Evolutionary conservation across 2,113 vertebrate genomes (phyloP).

Genomic region (Odobenus rosmarus): DNA sequence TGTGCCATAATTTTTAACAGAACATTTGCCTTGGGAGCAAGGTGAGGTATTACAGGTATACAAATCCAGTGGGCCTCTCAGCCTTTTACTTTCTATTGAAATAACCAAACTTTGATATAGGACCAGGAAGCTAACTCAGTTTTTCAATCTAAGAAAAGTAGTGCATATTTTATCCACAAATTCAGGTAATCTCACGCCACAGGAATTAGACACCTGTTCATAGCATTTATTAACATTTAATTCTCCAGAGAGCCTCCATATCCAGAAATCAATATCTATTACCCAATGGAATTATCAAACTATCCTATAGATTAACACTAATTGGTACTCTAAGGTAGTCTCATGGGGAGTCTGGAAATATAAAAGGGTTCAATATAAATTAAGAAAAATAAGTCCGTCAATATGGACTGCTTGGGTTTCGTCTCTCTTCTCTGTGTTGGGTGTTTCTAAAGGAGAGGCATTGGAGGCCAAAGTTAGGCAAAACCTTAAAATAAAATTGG

Average conservation of each 20-base stretch:
- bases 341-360: not conserved
- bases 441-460: not conserved
- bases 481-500: not conserved
- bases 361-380: not conserved
- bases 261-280: constrained; percentile 12
- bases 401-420: not conserved
- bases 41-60: not conserved
- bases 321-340: not conserved
- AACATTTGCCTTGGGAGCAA: not conserved
- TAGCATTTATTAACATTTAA: not conserved
- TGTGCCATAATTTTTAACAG: not conserved
- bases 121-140: not conserved
- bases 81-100: not conserved
- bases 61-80: not conserved
- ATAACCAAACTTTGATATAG: not conserved
- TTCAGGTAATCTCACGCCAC: not conserved
- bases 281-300: not conserved
- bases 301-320: not conserved
- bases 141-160: not conserved
- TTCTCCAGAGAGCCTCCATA: not conserved
- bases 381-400: not conserved
- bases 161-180: not conserved
- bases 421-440: not conserved
- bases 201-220: not conserved
- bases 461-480: not conserved